Evolutionary conservation across 2,113 vertebrate species (phyloP), one percentile per base, ranked within the genome.

Genomic region (Onychostruthus taczanowskii): DNA sequence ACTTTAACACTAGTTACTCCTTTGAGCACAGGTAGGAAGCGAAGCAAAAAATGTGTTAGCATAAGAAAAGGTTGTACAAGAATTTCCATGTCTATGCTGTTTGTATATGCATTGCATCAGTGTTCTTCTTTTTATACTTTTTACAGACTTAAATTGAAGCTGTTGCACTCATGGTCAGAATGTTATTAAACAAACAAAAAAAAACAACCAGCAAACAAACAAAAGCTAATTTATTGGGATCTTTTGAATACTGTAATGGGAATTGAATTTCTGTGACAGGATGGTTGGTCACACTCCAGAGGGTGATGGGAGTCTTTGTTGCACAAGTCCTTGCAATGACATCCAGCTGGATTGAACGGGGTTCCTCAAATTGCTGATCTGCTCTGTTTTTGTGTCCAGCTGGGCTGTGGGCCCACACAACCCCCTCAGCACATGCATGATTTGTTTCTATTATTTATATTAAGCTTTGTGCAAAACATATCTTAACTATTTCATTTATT

Each of bases 351-450:
- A 27, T 52, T 63, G 44, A 88, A 37, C 0, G 0, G 15, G 17
- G 9, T 7, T 88, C 13, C 70, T 85, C 0, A 0, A 75, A 37
- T 17, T 1, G 0, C 47, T 59, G 80, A 46, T 68, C 44, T 50
- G 11, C 39, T 88, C 44, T 13, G 11, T 41, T 59, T 47, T n/a
- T 37, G 4, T 8, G 59, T 39, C 6, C n/a, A 76, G 4, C 27
- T 46, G 35, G 33, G 6, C 39, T 0, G 0, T 30, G 33, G 26
- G 37, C 20, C 37, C 35, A 31, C 43, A 67, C 2, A 2, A 43
- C 23, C 49, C 30, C 35, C 35, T 63, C 31, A 88, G 62, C 19
- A 63, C 7, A 41, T 3, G 1, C 24, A 44, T 30, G 33, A 44
- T 35, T 66, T 0, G 7, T 62, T 70, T 67, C 15, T 53, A 17